Base-by-base conservation (phyloP, 1,140 invertebrate species). In the Rhizoglyphus robini region DNA sequence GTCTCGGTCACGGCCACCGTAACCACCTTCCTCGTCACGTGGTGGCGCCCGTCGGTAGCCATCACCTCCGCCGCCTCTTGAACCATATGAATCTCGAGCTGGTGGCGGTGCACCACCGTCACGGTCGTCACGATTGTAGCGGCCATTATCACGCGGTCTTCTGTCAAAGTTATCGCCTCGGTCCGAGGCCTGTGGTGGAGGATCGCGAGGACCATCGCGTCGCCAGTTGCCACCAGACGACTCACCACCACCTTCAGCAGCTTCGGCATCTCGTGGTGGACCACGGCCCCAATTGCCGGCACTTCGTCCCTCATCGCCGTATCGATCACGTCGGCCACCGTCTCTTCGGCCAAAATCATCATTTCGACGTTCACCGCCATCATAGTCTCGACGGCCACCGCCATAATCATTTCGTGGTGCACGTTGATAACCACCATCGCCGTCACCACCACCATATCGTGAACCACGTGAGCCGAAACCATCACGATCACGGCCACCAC, bases 231-330 rank as follows among this genome's bases (percentile, higher is more conserved):
- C 65, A 20, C 31, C 63, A 20, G 3, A 20, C 29, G 3, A 27
- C 3, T 47, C 27, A 23, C 49, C 58, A 48, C 51, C 61, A 49
- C 54, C 61, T 29, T 65, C 54, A 51, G 62, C 48, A 4, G 25
- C 15, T 36, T 32, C n/a, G 11, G 32, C 58, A 31, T 62, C 25
- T 15, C 60, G 30, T 4, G 74, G 72, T 64, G 77, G 78, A 68
- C 75, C 74, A 65, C 74, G 73, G 20, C 69, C 71, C 57, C 70
- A 38, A 63, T 72, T 69, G 63, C 74, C 72, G 31, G 76, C 76
- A 25, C n/a, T n/a, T n/a, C n/a, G n/a, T n/a, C 75, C 68, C 66
- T 74, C 71, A 59, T 77, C 77, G 65, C 76, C 75, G 66, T 76
- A 64, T 34, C 72, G 72, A 15, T 74, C 74, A 36, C 65, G 38